These are phyloP conservation scores for Rhabdophis nuchalis DNA, from an alignment of 2,797 vertebrate species.

Conservation along the genomic window DNA sequence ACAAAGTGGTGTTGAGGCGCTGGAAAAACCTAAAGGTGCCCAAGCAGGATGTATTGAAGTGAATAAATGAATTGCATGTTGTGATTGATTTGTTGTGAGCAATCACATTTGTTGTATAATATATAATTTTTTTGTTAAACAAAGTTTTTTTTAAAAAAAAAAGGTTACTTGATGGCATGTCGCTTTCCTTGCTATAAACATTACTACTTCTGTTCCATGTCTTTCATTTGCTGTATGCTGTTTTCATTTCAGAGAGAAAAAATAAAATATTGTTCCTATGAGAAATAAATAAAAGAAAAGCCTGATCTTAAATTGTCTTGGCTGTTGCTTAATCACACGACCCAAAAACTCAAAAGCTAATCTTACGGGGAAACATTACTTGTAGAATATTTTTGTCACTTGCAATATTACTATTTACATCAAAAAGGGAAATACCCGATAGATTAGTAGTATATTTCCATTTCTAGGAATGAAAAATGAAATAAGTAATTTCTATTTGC, in stretches of 20 bases:
- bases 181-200: not conserved
- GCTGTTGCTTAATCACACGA: slow-evolving; percentile 3
- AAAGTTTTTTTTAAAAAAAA: slow-evolving; percentile 45
- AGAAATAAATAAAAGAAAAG: slow-evolving; percentile 38
- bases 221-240: not conserved
- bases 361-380: not conserved
- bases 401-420: not conserved
- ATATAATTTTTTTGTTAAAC: slow-evolving; percentile 56
- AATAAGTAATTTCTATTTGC: not conserved
- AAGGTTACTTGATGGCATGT: slow-evolving; percentile 39
- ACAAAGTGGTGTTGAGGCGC: slow-evolving; percentile 81
- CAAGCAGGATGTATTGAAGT: slow-evolving; percentile 72
- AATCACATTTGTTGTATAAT: slow-evolving; percentile 33
- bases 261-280: slow-evolving; percentile 26
- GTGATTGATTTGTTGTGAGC: slow-evolving; percentile 34
- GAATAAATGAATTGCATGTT: slow-evolving; percentile 34
- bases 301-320: slow-evolving; percentile 20
- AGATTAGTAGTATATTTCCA: not conserved
- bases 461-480: slow-evolving; percentile 4
- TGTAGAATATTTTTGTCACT: not conserved
- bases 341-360: not conserved
- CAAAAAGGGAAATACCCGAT: not conserved
- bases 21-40: slow-evolving; percentile 86
- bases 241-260: slow-evolving; percentile 16
- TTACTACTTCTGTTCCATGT: slow-evolving; percentile 16